phyloP scores from a whole-genome alignment of 2,797 vertebrate genomes.

The Nasua narica region DNA sequence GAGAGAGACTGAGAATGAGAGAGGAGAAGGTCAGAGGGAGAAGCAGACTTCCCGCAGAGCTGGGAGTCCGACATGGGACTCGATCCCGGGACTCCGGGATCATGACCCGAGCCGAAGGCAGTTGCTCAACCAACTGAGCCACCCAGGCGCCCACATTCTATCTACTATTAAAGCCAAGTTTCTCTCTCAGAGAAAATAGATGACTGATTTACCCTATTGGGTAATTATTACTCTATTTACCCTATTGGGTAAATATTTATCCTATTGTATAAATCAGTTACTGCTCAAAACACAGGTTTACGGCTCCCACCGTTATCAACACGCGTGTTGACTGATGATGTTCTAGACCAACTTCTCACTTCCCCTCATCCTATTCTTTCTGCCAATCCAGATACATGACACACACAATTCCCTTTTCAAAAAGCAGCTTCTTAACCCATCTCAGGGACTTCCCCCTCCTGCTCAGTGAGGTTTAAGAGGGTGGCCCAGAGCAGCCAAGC shows the following conservation, averaged over 20 bases:
- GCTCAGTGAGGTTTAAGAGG: background rate
- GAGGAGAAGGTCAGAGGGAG: too few species aligned
- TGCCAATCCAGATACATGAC: background rate
- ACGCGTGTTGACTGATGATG: accelerated
- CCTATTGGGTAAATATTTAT: background rate
- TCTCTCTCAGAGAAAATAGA: background rate
- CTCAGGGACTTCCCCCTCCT: background rate
- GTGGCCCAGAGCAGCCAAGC: background rate
- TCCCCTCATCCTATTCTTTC: too few species aligned
- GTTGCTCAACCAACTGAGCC: too few species aligned
- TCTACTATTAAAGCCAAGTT: background rate
- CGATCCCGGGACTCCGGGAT: too few species aligned
- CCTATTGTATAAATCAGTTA: background rate
- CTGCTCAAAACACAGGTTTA: background rate
- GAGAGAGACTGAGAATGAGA: too few species aligned
- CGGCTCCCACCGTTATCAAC: background rate
- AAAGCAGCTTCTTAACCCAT: background rate
- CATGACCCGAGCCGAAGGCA: too few species aligned
- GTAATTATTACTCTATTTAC: background rate
- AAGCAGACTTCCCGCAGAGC: too few species aligned
- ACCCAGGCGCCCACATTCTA: too few species aligned
- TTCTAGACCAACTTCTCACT: background rate
- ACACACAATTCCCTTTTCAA: background rate
- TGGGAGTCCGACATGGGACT: too few species aligned
- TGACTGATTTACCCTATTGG: background rate